phyloP scores from a whole-genome alignment of 1,140 invertebrate genomes.

The Magallana ariakensis region DNA sequence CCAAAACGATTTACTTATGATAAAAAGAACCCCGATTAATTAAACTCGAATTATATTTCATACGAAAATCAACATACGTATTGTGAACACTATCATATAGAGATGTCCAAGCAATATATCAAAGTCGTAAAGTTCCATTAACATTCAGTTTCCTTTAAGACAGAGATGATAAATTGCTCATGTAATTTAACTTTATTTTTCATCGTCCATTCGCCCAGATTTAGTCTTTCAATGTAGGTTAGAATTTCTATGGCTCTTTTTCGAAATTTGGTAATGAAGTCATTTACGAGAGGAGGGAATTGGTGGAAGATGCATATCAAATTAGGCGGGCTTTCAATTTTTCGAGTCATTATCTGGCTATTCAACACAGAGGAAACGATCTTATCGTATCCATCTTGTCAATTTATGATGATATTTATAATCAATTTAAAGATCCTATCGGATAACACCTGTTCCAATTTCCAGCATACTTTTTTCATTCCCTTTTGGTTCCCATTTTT shows the following conservation, averaged over 20 bases:
- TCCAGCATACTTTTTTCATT: constrained; percentile 40
- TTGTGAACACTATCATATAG: constrained; percentile 31
- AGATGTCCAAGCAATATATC: constrained; percentile 23
- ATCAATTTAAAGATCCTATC: constrained; percentile 54
- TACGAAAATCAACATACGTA: background rate
- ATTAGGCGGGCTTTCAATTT: constrained; percentile 50
- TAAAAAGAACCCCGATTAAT: constrained; percentile 29
- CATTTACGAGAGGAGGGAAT: constrained; percentile 26
- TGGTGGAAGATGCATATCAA: constrained; percentile 48
- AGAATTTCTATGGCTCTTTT: constrained; percentile 35
- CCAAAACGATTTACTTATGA: background rate
- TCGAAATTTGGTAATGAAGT: constrained; percentile 37
- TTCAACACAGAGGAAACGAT: constrained; percentile 45
- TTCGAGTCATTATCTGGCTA: constrained; percentile 48
- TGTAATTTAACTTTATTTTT: constrained; percentile 28
- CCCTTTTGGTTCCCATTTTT: constrained; percentile 20
- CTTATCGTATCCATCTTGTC: constrained; percentile 46
- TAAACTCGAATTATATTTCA: constrained; percentile 16
- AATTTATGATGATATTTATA: constrained; percentile 51
- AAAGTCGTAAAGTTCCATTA: constrained; percentile 5
- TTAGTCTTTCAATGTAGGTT: constrained; percentile 18
- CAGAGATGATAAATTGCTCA: constrained; percentile 23
- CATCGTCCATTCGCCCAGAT: background rate
- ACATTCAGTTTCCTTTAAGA: constrained; percentile 11
- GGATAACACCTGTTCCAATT: constrained; percentile 47